These are phyloP conservation scores for Stegophylla sp. DNA, from an alignment of 2,888 invertebrate species.

Conservation along the genomic window DNA sequence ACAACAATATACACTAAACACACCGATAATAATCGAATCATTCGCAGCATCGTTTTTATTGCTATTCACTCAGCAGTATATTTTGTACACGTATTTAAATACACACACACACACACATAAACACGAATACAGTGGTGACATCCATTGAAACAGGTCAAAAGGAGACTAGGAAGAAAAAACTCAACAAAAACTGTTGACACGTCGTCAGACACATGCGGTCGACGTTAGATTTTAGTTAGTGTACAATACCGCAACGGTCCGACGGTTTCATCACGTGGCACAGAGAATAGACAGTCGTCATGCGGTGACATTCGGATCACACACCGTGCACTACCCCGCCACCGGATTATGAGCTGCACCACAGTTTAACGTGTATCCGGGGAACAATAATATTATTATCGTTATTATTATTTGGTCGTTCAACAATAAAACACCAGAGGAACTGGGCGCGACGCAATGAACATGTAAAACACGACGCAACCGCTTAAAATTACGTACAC, in stretches of 20 bases:
- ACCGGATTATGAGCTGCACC: constrained; percentile 5
- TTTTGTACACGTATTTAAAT: no score
- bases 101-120: background rate
- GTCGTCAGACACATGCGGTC: background rate
- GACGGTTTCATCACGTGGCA: constrained; percentile 7
- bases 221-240: background rate
- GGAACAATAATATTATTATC: constrained; percentile 26
- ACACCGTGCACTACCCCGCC: background rate
- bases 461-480: background rate
- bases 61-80: no score
- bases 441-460: background rate
- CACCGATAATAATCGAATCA: no score
- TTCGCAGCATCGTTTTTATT: no score
- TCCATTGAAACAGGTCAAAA: background rate
- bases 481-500: constrained; percentile 21
- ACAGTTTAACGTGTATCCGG: constrained; percentile 33
- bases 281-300: constrained; percentile 8
- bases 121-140: background rate
- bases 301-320: constrained; percentile 33
- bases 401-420: constrained; percentile 15
- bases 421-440: background rate
- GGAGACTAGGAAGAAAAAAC: background rate
- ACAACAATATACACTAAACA: no score
- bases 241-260: constrained; percentile 17
- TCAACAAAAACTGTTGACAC: background rate